Base-by-base conservation (phyloP, 2,113 vertebrate species). In the Nesogale talazaci region DNA sequence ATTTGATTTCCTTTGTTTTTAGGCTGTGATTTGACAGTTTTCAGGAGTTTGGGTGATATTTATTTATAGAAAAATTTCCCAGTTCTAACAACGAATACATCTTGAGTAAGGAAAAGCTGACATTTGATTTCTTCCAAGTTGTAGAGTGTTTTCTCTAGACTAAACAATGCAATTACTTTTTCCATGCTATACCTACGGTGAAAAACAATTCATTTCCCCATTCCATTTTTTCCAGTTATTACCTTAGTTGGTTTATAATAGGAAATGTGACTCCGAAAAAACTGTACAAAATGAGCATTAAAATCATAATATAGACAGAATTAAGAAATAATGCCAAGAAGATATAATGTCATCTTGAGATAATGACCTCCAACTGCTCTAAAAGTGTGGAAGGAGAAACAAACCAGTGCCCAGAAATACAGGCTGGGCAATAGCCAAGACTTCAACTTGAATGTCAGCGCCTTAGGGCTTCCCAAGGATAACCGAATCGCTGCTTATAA, bases 1-100 rank as follows among this genome's bases (percentile, higher is more conserved):
- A 90, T 93, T 81, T 69, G 65, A 57, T 63, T 86, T 83, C 23
- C 31, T 77, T 85, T 90, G 59, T 95, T 92, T 82, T 16, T 46
- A 75, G 61, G 40, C 29, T 95, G 16, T 86, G 87, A 93, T 91
- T 84, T 96, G 87, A 93, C 84, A 95, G 81, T 20, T 94, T 91
- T 95, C 31, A 83, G 91, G 92, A 38, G 27, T 91, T 95, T 86
- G 63, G 59, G 90, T 94, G 69, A 84, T 82, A 82, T 91, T 83
- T 67, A 86, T 59, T 65, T 84, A 0, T 16, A 67, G 82, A 82
- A 82, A 12, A 94, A 88, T 91, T 75, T 92, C 84, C 88, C 89
- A 27, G 20, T 78, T 91, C 89, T 94, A 94, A 94, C 12, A 94
- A 52, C 79, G 95, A 84, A 61, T 84, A 42, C 29, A 78, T 38